phyloP scores from a whole-genome alignment of 2,113 vertebrate species.

The Talpa occidentalis region DNA sequence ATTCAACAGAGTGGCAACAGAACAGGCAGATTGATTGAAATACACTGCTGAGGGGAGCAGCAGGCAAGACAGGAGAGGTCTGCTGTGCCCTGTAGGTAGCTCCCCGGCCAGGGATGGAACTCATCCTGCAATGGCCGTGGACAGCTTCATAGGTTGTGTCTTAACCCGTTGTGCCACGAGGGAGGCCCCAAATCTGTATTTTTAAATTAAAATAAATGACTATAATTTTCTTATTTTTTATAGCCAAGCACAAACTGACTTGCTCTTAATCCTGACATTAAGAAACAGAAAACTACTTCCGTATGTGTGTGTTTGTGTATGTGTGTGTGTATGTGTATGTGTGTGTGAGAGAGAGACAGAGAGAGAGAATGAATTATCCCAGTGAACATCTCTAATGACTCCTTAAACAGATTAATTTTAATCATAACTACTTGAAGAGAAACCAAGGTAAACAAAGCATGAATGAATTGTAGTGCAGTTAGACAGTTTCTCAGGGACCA shows the following conservation, averaged over 20 bases:
- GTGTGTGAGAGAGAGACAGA: no score
- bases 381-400: background rate
- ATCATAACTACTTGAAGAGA: background rate
- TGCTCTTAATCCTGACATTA: background rate
- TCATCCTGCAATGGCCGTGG: no score
- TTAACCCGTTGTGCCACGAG: no score
- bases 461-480: background rate
- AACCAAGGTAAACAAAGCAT: background rate
- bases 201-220: background rate
- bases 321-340: background rate
- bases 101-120: no score
- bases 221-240: background rate
- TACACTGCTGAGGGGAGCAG: no score
- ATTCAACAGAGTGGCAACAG: no score
- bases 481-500: background rate
- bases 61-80: no score
- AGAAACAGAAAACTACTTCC: background rate
- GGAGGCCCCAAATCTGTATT: conserved; percentile 10
- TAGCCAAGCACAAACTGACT: background rate
- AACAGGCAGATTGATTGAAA: no score
- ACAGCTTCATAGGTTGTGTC: no score
- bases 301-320: background rate
- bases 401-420: background rate
- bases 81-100: no score
- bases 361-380: background rate